Percentiles rank a stretch among this genome's conserved stretches.
Conservation (phyloP, 2,888 invertebrate genomes). For the Anthoptus insignis region DNA sequence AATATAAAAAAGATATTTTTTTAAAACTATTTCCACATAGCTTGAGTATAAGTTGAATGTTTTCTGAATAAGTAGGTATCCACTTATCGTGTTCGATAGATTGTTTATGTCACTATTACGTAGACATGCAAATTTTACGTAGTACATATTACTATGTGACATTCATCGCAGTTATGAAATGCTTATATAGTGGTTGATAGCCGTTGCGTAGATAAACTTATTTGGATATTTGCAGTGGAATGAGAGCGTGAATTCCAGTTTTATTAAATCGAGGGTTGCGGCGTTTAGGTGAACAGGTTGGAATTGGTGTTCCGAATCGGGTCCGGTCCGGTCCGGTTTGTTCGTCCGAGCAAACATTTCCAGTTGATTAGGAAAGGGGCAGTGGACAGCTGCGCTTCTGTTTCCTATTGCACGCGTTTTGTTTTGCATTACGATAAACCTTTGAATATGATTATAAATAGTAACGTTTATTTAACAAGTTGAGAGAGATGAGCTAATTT, state of each 20-base stretch:
- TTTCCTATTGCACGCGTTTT: constrained; percentile 77
- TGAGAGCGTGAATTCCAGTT: constrained; percentile 60
- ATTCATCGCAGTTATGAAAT: constrained; percentile 44
- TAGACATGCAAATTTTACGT: no score
- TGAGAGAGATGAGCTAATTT: no score
- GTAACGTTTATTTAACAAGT: no score
- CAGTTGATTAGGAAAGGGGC: constrained; percentile 82
- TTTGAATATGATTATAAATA: no score
- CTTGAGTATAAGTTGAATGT: no score
- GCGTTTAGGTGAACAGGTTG: constrained; percentile 58
- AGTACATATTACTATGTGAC: background rate
- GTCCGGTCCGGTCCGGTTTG: no score
- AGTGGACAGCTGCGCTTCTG: constrained; percentile 78
- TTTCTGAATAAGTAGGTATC: no score
- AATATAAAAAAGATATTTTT: no score
- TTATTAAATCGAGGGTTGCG: constrained; percentile 55
- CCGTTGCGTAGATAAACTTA: constrained; percentile 10
- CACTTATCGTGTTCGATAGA: no score
- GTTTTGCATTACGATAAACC: constrained; percentile 76
- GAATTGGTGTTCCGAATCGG: constrained; percentile 52
- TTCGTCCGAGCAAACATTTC: constrained; percentile 78
- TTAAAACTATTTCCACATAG: no score
- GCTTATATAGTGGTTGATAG: constrained; percentile 24
- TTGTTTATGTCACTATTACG: no score
- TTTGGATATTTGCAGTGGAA: constrained; percentile 54